Percentiles rank a stretch among this genome's conserved stretches.
These are phyloP conservation scores for Carcharodon carcharias DNA, from an alignment of 2,797 vertebrate genomes.

Conservation along the genomic window DNA sequence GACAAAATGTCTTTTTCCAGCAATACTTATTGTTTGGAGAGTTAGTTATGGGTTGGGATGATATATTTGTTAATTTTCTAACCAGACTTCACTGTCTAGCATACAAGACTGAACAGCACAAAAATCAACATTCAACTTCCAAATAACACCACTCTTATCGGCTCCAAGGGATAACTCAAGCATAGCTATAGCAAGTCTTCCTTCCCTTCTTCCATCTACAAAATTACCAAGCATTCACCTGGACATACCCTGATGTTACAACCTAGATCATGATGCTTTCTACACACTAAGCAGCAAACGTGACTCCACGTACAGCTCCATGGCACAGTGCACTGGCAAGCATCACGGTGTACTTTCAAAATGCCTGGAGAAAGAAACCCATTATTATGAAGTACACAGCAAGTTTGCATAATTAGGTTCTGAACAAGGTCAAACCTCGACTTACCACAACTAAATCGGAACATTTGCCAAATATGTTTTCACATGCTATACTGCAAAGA, in stretches of 20 bases:
- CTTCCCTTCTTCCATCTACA: neutral
- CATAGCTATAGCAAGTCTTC: neutral
- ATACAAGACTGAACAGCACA: too few relatives aligned
- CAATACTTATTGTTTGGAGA: neutral
- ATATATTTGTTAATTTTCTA: neutral
- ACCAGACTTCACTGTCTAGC: neutral
- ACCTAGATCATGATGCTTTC: slow-evolving; percentile 48
- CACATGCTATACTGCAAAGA: neutral
- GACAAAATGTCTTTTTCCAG: too few relatives aligned
- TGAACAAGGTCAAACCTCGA: neutral
- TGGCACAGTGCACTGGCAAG: neutral
- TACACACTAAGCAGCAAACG: slow-evolving; percentile 43
- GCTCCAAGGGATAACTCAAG: neutral
- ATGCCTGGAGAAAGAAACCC: neutral
- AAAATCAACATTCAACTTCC: neutral
- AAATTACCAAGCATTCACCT: neutral
- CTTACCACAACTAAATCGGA: neutral
- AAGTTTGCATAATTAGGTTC: neutral
- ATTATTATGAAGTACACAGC: neutral
- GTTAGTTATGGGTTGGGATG: neutral
- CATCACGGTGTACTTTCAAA: neutral
- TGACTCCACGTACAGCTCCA: neutral
- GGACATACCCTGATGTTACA: neutral
- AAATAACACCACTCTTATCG: neutral
- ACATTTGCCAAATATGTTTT: neutral